phyloP scores from a whole-genome alignment of 2,797 vertebrate genomes.

The Peromyscus aztecus region DNA sequence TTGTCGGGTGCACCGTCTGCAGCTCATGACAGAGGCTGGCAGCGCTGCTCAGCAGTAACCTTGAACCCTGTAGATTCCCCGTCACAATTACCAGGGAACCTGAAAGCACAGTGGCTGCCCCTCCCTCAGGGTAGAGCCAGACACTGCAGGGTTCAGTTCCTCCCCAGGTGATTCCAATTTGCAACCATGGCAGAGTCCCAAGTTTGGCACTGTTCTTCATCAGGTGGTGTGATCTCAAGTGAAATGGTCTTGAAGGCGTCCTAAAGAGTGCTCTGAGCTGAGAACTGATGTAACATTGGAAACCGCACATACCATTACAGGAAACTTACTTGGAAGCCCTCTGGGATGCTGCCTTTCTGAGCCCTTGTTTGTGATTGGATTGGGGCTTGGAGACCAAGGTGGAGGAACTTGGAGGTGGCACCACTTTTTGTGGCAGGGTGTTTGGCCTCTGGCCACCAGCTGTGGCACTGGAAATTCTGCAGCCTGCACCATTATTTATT shows the following conservation, averaged over 20 bases:
- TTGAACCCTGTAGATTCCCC: background rate
- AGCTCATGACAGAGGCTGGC: background rate
- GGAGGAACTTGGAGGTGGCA: slow-evolving; percentile 83
- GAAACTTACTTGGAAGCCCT: slow-evolving; percentile 93
- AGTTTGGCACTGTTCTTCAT: background rate
- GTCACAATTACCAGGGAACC: background rate
- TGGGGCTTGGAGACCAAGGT: slow-evolving; percentile 88
- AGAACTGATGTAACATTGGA: background rate
- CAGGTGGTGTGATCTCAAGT: slow-evolving; percentile 28
- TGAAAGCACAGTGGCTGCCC: background rate
- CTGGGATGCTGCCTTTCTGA: slow-evolving; percentile 91
- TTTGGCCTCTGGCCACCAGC: slow-evolving; percentile 85
- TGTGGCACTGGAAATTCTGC: slow-evolving; percentile 86
- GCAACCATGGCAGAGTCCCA: background rate
- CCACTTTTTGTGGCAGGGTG: slow-evolving; percentile 85
- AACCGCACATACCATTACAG: background rate
- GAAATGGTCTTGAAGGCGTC: background rate
- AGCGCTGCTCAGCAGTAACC: background rate
- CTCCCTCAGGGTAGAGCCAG: background rate
- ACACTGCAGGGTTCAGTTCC: fast-evolving
- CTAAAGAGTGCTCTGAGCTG: background rate
- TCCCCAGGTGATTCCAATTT: background rate
- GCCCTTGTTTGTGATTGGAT: slow-evolving; percentile 88
- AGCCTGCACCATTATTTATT: slow-evolving; percentile 82
- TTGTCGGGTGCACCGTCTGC: background rate